A percentile compares a stretch with the other conserved stretches of the same genome.
phyloP scores from a whole-genome alignment of 1,140 invertebrate species.

The Hyles vespertilio region DNA sequence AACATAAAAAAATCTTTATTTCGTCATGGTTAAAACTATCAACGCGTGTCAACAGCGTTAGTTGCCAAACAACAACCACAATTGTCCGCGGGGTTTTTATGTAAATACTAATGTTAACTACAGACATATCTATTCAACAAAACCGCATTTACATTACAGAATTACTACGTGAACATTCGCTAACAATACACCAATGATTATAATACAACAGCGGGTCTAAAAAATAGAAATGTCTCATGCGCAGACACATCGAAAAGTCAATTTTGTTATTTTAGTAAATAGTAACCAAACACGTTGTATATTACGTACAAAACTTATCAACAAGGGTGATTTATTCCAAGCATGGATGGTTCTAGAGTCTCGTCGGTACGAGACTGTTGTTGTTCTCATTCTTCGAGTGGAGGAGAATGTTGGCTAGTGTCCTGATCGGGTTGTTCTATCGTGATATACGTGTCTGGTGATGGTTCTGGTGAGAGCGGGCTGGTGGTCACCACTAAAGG shows the following conservation, averaged over 20 bases:
- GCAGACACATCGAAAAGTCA: conserved; percentile 37
- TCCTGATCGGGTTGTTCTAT: conserved; percentile 19
- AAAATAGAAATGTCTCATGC: conserved; percentile 35
- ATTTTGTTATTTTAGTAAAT: conserved; percentile 19
- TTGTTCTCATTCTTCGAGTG: conserved; percentile 28
- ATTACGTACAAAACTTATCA: conserved; percentile 33
- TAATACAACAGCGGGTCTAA: conserved; percentile 31
- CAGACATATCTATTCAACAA: no score
- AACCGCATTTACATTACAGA: neutral
- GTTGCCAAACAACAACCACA: no score
- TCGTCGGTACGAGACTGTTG: conserved; percentile 23
- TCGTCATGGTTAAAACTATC: no score
- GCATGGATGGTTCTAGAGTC: conserved; percentile 13
- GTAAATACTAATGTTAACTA: no score
- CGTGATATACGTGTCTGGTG: conserved; percentile 42
- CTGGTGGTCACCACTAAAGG: conserved; percentile 18
- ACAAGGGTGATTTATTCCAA: conserved; percentile 19
- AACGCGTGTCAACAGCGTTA: no score
- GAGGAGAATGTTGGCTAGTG: conserved; percentile 13
- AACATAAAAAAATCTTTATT: no score
- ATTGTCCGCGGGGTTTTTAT: no score
- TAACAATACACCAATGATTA: conserved; percentile 11
- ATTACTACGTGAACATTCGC: conserved; percentile 1
- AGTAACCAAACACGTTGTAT: conserved; percentile 28
- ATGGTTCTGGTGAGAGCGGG: conserved; percentile 12